These are phyloP conservation scores for Montipora capricornis DNA, from an alignment of 64 coral and sea anemone species.

Conservation along the genomic window DNA sequence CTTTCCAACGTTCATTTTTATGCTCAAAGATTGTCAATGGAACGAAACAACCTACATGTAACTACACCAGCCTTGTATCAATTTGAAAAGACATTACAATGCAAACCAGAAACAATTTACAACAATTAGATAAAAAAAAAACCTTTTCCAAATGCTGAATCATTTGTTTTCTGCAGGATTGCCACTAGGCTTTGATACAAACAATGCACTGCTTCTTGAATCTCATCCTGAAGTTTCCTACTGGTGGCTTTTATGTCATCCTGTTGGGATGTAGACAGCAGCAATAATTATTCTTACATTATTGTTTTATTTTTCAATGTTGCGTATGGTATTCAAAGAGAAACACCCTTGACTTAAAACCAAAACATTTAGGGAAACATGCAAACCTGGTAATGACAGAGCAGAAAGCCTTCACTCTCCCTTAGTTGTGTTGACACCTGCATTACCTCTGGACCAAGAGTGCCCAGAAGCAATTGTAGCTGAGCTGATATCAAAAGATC, in stretches of 20 bases:
- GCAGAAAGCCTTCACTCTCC: slow-evolving; percentile 63
- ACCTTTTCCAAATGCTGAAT: slow-evolving; percentile 62
- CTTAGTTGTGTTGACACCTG: slow-evolving; percentile 44
- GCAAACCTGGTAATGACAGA: slow-evolving; percentile 87
- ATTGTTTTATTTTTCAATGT: too few relatives aligned
- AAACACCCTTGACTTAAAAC: too few relatives aligned
- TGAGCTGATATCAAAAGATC: slow-evolving; percentile 73
- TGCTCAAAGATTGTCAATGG: too few relatives aligned
- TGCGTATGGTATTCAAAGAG: too few relatives aligned
- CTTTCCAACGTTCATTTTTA: too few relatives aligned
- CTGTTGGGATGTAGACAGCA: background rate
- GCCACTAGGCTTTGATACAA: slow-evolving; percentile 79
- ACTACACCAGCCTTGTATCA: too few relatives aligned
- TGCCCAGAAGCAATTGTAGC: slow-evolving; percentile 78
- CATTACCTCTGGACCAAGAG: slow-evolving; percentile 81
- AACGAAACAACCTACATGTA: too few relatives aligned
- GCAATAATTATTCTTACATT: background rate
- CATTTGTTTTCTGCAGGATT: slow-evolving; percentile 43
- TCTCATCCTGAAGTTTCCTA: slow-evolving; percentile 74
- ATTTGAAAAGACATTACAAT: too few relatives aligned
- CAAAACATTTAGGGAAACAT: background rate
- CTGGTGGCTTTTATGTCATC: slow-evolving; percentile 87
- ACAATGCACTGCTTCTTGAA: slow-evolving; percentile 78
- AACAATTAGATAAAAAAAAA: background rate
- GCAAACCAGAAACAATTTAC: too few relatives aligned